Conservation (phyloP, 2,888 invertebrate genomes). For the Glomeris marginata region DNA sequence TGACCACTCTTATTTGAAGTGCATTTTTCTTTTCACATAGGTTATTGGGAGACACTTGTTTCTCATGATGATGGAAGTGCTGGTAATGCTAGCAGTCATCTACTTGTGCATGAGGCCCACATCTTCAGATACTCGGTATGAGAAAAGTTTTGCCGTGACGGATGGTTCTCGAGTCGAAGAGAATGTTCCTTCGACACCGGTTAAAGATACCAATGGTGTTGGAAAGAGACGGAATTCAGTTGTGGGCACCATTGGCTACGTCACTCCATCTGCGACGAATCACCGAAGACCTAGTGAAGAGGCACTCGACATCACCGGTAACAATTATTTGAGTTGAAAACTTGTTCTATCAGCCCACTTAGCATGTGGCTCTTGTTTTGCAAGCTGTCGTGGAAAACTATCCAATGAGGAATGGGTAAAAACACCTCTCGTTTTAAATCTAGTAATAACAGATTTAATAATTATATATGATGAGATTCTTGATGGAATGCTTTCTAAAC, state of each 20-base stretch:
- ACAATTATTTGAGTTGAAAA: too few relatives aligned
- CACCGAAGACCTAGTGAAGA: conserved; percentile 13
- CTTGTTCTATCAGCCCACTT: too few relatives aligned
- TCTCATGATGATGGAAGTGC: conserved; percentile 25
- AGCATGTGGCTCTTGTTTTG: too few relatives aligned
- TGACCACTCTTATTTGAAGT: neutral
- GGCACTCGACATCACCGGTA: conserved; percentile 13
- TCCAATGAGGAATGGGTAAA: too few relatives aligned
- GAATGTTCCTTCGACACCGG: too few relatives aligned
- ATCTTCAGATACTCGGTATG: conserved; percentile 11
- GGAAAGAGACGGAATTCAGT: conserved; percentile 11
- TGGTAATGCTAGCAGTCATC: conserved; percentile 30
- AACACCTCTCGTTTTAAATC: too few relatives aligned
- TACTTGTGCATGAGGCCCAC: conserved; percentile 36
- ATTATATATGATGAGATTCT: neutral
- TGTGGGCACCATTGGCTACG: neutral
- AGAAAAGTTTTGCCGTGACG: too few relatives aligned
- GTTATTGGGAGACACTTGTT: conserved; percentile 26
- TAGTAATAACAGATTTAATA: too few relatives aligned
- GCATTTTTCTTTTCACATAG: conserved; percentile 14
- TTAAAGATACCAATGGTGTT: neutral
- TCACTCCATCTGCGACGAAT: neutral
- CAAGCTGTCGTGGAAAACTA: too few relatives aligned
- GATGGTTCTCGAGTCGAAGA: too few relatives aligned
- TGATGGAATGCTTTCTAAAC: neutral